Evolutionary conservation across 2,797 vertebrate species (phyloP).

Genomic region (Steatocranus sp.): DNA sequence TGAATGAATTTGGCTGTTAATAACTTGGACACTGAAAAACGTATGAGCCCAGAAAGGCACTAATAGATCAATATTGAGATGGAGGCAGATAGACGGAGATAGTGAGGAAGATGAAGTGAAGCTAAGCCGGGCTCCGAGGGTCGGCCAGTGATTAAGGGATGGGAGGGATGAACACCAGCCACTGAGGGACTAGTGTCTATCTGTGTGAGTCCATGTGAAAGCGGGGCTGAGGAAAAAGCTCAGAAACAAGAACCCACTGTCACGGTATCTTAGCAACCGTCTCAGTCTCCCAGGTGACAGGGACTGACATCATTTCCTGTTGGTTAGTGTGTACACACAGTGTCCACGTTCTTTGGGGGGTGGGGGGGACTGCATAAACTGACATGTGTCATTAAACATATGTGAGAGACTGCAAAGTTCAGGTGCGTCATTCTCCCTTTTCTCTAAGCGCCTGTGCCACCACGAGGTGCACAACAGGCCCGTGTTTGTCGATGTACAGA

Average conservation of each 20-base stretch:
- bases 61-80: slow-evolving; percentile 13
- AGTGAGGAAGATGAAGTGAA: slow-evolving; percentile 15
- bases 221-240: slow-evolving; percentile 52
- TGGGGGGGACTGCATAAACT: neutral
- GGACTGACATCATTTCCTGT: slow-evolving; percentile 80
- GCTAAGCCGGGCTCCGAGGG: slow-evolving; percentile 34
- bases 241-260: slow-evolving; percentile 79
- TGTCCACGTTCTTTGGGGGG: slow-evolving; percentile 8
- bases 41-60: slow-evolving; percentile 20
- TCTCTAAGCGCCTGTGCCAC: neutral
- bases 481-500: neutral
- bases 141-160: slow-evolving; percentile 53
- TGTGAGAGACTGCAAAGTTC: neutral
- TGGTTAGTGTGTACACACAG: slow-evolving; percentile 41
- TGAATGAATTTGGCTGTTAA: neutral
- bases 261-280: slow-evolving; percentile 80
- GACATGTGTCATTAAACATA: neutral
- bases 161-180: slow-evolving; percentile 53
- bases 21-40: slow-evolving; percentile 31
- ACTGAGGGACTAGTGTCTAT: slow-evolving; percentile 67
- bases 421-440: neutral
- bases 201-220: slow-evolving; percentile 64
- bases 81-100: slow-evolving; percentile 14
- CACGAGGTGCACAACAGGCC: neutral
- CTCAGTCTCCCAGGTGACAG: slow-evolving; percentile 79